Base-by-base conservation (phyloP, 2,113 vertebrate species). In the Naja naja region DNA sequence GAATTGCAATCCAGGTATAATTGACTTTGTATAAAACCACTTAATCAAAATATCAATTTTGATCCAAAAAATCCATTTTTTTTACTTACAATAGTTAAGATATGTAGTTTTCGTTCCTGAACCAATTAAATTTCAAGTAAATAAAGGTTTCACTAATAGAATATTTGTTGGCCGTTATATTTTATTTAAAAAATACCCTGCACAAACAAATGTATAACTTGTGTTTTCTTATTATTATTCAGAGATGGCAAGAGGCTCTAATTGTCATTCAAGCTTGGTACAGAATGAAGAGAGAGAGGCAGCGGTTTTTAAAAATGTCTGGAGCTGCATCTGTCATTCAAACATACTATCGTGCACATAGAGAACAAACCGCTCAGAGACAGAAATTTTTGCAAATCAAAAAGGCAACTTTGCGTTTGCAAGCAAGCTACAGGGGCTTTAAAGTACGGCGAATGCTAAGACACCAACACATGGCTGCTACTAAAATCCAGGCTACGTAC, bases 181-280 rank as follows among this genome's bases (percentile, higher is more conserved):
- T 39, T 81, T 81, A 52, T 58, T 7, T 2, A 25, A 1, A n/a
- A 34, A 52, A 3, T 3, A 25, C 25, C 11, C 3, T 52, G 4
- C 22, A 88, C 55, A 81, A 81, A 7, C 34, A 81, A 81, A 81
- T 43, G 16, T 34, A 81, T 43, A 81, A 81, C 34, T 43, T 43
- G 16, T 39, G 6, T 81, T 89, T 0, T 4, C 56, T 58, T 10
- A 39, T 98, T 89, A 94, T 95, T 64, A 97, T 98, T 94, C 98
- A 99, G 93, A 97, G 95, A 93, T 98, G 99, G 98, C 98, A 95
- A 96, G 93, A 16, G 1, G 98, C 98, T 34, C 98, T 98, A 30
- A 1, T 98, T 34, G 93, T 94, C 90, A 98, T 99, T 93, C 99
- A 99, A 93, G 96, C 98, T 2, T 98, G 98, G 98, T 99, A 98